These are phyloP conservation scores for Condylostylus longicornis DNA, from an alignment of 1,140 invertebrate species.

Conservation along the genomic window DNA sequence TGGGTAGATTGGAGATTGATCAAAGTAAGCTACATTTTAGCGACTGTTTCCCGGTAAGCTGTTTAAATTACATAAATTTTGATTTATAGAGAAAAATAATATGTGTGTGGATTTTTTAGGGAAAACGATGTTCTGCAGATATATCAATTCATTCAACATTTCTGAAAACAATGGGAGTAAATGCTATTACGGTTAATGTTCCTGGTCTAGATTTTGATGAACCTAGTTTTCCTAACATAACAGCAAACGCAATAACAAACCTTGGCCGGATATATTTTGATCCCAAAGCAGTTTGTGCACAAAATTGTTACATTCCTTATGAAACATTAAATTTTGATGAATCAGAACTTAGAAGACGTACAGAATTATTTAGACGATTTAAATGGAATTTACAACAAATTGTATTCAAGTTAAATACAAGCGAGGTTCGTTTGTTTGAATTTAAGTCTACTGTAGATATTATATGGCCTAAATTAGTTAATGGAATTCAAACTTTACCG, in stretches of 20 bases:
- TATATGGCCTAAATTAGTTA: conserved; percentile 27
- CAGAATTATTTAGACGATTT: conserved; percentile 21
- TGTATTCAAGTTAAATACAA: conserved; percentile 19
- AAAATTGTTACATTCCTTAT: conserved; percentile 52
- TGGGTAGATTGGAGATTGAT: conserved; percentile 42
- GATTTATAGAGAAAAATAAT: background rate
- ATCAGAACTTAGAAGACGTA: conserved; percentile 21
- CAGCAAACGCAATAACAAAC: conserved; percentile 34
- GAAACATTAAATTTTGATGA: conserved; percentile 13
- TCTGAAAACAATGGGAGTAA: conserved; percentile 50
- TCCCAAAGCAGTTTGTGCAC: conserved; percentile 48
- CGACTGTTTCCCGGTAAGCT: conserved; percentile 68
- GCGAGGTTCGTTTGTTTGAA: conserved; percentile 21
- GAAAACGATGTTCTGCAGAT: conserved; percentile 56
- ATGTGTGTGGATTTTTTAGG: conserved; percentile 40
- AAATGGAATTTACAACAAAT: conserved; percentile 19
- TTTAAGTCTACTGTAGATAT: conserved; percentile 22
- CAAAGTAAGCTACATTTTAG: conserved; percentile 54
- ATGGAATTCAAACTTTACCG: conserved; percentile 14
- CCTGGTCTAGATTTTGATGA: conserved; percentile 26
- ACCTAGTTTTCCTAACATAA: conserved; percentile 31
- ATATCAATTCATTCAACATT: conserved; percentile 61
- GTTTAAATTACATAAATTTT: background rate
- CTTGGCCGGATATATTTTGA: conserved; percentile 46
- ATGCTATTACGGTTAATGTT: conserved; percentile 26